Evolutionary conservation across 2,888 invertebrate species (phyloP).

Genomic region (Rhingia campestris): DNA sequence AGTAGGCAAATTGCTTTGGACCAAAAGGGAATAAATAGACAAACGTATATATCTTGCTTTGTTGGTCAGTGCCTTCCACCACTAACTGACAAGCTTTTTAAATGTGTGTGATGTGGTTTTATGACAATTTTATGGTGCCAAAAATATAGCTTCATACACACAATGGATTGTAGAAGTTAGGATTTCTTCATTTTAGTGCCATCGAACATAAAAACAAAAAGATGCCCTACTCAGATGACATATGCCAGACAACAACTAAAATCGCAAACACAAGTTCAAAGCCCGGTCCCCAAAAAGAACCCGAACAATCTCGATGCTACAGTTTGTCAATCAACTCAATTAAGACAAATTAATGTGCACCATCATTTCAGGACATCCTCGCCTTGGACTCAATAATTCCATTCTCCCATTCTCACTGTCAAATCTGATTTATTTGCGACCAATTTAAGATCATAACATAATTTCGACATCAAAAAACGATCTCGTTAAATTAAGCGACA

Average conservation of each 20-base stretch:
- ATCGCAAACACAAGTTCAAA: constrained; percentile 26
- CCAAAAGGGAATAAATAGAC: too few species aligned
- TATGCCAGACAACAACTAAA: background rate
- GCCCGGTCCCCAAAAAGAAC: constrained; percentile 4
- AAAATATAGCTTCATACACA: too few species aligned
- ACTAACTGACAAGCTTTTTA: too few species aligned
- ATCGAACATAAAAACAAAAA: too few species aligned
- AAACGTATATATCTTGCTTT: too few species aligned
- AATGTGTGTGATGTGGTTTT: too few species aligned
- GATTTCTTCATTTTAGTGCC: too few species aligned
- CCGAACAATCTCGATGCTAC: constrained; percentile 6
- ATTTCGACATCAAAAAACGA: constrained; percentile 31
- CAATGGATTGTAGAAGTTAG: too few species aligned
- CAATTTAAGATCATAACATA: constrained; percentile 55
- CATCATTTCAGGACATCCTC: constrained; percentile 64
- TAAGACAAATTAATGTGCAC: constrained; percentile 54
- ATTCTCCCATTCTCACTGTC: constrained; percentile 44
- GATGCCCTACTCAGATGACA: too few species aligned
- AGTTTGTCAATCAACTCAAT: constrained; percentile 58
- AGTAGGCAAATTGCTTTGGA: too few species aligned
- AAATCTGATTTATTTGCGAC: constrained; percentile 65
- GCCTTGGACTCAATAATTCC: constrained; percentile 60
- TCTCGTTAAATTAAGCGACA: constrained; percentile 21
- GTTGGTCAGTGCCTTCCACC: too few species aligned
- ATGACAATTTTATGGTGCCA: too few species aligned